phyloP scores from a whole-genome alignment of 2,888 invertebrate genomes.

The Drosophila melanosoma region DNA sequence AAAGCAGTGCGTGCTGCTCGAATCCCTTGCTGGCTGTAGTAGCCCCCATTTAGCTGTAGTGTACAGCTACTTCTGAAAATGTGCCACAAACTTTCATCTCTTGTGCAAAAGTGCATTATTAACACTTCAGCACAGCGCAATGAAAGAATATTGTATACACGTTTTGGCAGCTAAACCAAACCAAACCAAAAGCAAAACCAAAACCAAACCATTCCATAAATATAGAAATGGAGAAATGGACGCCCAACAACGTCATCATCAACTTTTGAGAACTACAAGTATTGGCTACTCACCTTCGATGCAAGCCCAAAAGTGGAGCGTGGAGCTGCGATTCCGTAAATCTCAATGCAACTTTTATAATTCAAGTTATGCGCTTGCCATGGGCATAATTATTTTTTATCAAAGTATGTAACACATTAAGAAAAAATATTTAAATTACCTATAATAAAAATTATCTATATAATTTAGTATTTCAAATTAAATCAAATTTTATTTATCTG shows the following conservation, averaged over 20 bases:
- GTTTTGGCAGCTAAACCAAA: slow-evolving; percentile 14
- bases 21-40: background rate
- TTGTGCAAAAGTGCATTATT: slow-evolving; percentile 66
- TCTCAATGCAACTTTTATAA: slow-evolving; percentile 60
- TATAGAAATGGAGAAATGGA: background rate
- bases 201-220: slow-evolving; percentile 11
- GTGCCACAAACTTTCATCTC: slow-evolving; percentile 33
- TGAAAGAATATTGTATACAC: slow-evolving; percentile 44
- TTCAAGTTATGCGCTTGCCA: background rate
- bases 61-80: slow-evolving; percentile 21
- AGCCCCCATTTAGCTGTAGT: background rate
- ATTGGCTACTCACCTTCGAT: slow-evolving; percentile 56
- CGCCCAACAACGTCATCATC: slow-evolving; percentile 46
- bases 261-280: slow-evolving; percentile 57
- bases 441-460: background rate
- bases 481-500: background rate
- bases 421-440: background rate
- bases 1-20: slow-evolving; percentile 36
- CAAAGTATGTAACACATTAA: background rate
- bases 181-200: background rate
- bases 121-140: slow-evolving; percentile 60
- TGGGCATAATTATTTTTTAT: background rate
- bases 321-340: slow-evolving; percentile 44
- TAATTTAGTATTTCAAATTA: background rate
- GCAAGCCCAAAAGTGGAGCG: slow-evolving; percentile 2